phyloP scores from a whole-genome alignment of 2,113 vertebrate species.

The Orthonyx spaldingii region DNA sequence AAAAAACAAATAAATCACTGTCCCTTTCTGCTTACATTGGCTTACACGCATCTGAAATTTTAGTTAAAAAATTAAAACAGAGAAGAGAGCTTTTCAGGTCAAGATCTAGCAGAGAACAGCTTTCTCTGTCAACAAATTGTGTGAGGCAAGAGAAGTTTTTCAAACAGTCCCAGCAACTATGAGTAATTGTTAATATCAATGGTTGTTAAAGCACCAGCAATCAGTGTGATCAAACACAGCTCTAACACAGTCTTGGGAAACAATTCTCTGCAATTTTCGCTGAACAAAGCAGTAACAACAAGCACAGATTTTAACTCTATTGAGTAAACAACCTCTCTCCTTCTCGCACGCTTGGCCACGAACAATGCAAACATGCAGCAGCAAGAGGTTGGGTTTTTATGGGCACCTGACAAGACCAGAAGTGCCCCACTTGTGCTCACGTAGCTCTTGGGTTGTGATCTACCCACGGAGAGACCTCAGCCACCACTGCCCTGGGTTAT shows the following conservation, averaged over 20 bases:
- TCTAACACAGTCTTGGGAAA: not conserved
- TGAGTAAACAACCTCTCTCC: not conserved
- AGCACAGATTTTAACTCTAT: not conserved
- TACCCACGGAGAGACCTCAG: not conserved
- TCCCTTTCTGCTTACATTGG: not conserved
- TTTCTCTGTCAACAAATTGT: not conserved
- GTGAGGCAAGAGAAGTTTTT: not conserved
- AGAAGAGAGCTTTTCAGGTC: not conserved
- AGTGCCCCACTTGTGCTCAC: not conserved
- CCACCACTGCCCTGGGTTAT: not conserved
- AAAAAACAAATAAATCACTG: not conserved
- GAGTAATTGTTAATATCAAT: not conserved
- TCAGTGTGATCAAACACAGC: not conserved
- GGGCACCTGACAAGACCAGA: not conserved
- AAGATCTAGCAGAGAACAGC: not conserved
- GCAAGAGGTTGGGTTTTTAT: not conserved
- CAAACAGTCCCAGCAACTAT: not conserved
- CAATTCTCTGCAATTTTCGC: not conserved
- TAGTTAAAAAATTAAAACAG: not conserved
- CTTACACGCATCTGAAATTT: not conserved
- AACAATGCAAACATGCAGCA: not conserved
- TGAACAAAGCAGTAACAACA: not conserved
- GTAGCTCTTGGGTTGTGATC: not conserved
- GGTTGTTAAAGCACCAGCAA: not conserved
- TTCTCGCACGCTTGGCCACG: not conserved